Base-by-base conservation (phyloP, 1,140 invertebrate species). In the Nymphalis io region DNA sequence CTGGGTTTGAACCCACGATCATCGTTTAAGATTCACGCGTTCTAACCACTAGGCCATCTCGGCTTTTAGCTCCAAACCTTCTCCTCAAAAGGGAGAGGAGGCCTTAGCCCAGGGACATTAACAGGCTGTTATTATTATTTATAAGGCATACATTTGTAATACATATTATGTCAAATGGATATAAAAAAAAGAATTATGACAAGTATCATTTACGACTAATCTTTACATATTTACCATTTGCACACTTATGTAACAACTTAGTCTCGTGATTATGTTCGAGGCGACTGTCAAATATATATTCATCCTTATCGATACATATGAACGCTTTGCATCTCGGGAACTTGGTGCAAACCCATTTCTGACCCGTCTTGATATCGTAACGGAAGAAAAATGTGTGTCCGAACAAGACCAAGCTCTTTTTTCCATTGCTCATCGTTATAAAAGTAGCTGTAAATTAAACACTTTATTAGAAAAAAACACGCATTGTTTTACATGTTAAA, bases 361-460 rank as follows among this genome's bases (percentile, higher is more conserved):
- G 63, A 1, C 82, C 79, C 0, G 18, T 44, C 23, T 65, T 76
- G 8, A 71, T 33, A 42, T 78, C 78, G 65, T 86, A 84, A 0
- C 82, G 70, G 40, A 72, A 82, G 75, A 85, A 88, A 59, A 82
- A 85, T 0, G 80, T 86, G 53, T 80, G 81, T 0, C 81, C 82
- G 15, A 78, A 51, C 58, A 78, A 75, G 0, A 74, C 60, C 12
- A 83, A 58, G 38, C 68, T 79, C 11, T 64, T 70, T 46, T 75
- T 84, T 8, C 83, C 83, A n/a, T 69, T 78, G 2, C 59, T 59
- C 83, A 87, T 78, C 0, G 68, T 75, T 39, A 85, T 81, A 39
- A 79, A 55, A 63, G 72, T 33, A 15, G 72, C 82, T 84, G 76
- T 61, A 79, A 80, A 62, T 21, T n/a, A 23, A 53, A 12, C 12